A percentile compares a stretch with the other conserved stretches of the same genome.
Conservation (phyloP, 2,797 vertebrate genomes). For the Malurus leucopterus region DNA sequence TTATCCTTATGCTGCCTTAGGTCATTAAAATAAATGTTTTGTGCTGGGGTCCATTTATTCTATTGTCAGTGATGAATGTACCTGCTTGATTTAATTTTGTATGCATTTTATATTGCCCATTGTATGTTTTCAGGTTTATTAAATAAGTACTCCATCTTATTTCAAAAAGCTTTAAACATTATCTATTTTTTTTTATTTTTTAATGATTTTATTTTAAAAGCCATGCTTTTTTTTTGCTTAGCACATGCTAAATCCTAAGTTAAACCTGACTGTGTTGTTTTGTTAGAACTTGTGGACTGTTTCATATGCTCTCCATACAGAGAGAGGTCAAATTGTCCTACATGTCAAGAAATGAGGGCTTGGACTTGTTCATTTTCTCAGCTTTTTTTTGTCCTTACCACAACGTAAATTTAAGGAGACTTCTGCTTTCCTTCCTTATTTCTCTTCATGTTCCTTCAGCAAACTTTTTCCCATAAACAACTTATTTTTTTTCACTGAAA, state of each 20-base stretch:
- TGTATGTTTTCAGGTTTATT: conserved; percentile 64
- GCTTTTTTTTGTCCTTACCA: neutral
- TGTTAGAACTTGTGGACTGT: neutral
- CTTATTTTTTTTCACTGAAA: neutral
- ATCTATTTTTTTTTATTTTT: conserved; percentile 4
- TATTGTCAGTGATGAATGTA: conserved; percentile 72
- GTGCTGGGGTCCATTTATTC: conserved; percentile 64
- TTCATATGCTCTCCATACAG: neutral
- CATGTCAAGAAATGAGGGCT: neutral
- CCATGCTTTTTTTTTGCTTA: conserved; percentile 11
- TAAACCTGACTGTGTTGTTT: neutral
- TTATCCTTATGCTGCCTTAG: conserved; percentile 55
- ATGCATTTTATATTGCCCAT: conserved; percentile 62
- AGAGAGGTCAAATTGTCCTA: neutral
- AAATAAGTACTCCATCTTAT: conserved; percentile 54
- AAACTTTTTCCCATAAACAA: neutral
- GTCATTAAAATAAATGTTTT: conserved; percentile 74
- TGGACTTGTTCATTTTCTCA: neutral
- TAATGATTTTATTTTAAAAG: conserved; percentile 16
- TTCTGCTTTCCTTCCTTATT: neutral
- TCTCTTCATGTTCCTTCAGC: neutral
- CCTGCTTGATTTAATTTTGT: conserved; percentile 68
- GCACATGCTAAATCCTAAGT: neutral
- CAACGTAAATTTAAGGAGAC: neutral
- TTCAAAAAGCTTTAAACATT: conserved; percentile 20